Percentiles rank a stretch among this genome's conserved stretches.
These are phyloP conservation scores for Stigmatopora nigra DNA, from an alignment of 2,113 vertebrate species.

Conservation along the genomic window DNA sequence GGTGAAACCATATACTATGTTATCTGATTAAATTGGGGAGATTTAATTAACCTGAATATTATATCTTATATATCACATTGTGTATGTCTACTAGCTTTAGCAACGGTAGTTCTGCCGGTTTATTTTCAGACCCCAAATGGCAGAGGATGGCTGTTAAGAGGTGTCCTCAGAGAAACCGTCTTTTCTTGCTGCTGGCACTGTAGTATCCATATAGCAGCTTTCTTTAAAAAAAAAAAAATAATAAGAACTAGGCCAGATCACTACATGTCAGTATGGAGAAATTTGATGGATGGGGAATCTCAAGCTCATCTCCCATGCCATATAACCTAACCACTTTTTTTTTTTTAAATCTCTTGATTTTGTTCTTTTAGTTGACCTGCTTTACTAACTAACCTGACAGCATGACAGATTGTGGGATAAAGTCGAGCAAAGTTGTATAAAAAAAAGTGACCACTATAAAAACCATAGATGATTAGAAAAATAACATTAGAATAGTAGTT, in stretches of 20 bases:
- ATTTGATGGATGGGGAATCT: conserved; percentile 2
- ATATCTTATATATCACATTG: conserved; percentile 4
- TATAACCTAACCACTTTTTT: not conserved
- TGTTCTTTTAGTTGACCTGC: not conserved
- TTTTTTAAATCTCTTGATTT: not conserved
- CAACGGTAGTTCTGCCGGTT: conserved; percentile 8
- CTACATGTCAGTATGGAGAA: conserved; percentile 7
- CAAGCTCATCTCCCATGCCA: conserved; percentile 1
- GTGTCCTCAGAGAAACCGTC: conserved; percentile 11
- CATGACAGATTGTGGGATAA: not conserved
- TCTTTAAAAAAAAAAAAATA: conserved; percentile 3
- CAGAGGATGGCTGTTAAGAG: conserved; percentile 24
- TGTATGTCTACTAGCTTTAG: conserved; percentile 4
- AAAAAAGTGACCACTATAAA: not conserved
- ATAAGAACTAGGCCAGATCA: conserved; percentile 15
- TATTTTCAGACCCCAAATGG: conserved; percentile 17
- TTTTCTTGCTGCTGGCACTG: conserved; percentile 11
- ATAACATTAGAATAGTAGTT: too few relatives aligned
- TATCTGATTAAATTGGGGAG: not conserved
- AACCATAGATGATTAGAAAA: not conserved
- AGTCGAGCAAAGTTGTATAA: not conserved
- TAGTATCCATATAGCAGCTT: conserved; percentile 9
- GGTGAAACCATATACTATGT: conserved; percentile 14
- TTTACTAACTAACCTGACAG: not conserved
- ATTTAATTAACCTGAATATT: not conserved